Conservation (phyloP, 2,113 vertebrate species). For the Nipponia nippon region DNA sequence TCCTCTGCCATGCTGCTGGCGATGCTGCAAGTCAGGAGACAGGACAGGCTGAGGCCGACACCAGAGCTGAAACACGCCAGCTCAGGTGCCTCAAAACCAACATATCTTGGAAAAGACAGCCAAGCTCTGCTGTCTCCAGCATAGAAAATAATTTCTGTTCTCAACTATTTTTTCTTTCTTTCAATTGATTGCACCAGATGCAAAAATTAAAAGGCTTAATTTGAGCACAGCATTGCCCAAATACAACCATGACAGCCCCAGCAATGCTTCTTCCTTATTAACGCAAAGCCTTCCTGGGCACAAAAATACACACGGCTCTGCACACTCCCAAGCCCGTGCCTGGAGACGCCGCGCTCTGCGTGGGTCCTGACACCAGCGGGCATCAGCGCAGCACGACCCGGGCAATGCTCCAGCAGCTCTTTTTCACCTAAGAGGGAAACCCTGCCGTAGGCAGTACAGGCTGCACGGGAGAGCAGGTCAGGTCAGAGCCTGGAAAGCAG, state of each 20-base stretch:
- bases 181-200: not conserved
- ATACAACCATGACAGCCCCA: not conserved
- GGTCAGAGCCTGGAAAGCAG: not conserved
- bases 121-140: no score
- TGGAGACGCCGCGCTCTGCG: not conserved
- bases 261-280: not conserved
- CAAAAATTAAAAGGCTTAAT: not conserved
- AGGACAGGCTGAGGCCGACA: not conserved
- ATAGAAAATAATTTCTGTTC: not conserved
- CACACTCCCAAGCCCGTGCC: not conserved
- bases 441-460: not conserved
- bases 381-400: fast-evolving
- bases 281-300: not conserved
- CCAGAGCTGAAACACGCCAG: not conserved
- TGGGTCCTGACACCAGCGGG: fast-evolving
- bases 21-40: not conserved
- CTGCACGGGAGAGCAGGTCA: not conserved
- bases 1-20: not conserved
- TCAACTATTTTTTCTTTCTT: not conserved
- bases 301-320: not conserved
- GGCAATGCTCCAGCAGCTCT: not conserved
- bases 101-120: not conserved
- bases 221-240: not conserved
- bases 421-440: not conserved
- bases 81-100: not conserved